These are phyloP conservation scores for Pyrocephalus nanus DNA, from an alignment of 2,797 vertebrate genomes.

Conservation along the genomic window DNA sequence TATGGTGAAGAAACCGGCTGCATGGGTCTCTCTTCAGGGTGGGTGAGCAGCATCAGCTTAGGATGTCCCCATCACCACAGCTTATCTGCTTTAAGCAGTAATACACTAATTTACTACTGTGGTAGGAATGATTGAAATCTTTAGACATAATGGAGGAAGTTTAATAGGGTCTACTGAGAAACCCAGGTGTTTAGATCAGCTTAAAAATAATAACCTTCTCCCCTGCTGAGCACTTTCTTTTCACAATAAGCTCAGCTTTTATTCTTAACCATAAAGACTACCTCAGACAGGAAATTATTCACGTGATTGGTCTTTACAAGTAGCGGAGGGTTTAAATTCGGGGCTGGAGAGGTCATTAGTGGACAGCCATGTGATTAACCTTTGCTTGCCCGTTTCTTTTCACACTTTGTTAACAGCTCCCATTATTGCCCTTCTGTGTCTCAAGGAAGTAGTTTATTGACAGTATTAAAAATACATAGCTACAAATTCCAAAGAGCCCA, in stretches of 20 bases:
- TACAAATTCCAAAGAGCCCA: slow-evolving; percentile 72
- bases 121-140: slow-evolving; percentile 81
- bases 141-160: slow-evolving; percentile 82
- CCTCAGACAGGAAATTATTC: slow-evolving; percentile 90
- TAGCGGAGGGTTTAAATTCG: slow-evolving; percentile 79
- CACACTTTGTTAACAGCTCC: slow-evolving; percentile 85
- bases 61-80: slow-evolving; percentile 46
- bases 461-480: slow-evolving; percentile 82
- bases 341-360: slow-evolving; percentile 85
- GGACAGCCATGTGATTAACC: slow-evolving; percentile 86
- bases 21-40: slow-evolving; percentile 47
- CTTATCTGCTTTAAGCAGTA: slow-evolving; percentile 70
- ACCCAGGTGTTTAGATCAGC: slow-evolving; percentile 89
- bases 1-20: neutral
- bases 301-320: slow-evolving; percentile 89
- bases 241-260: slow-evolving; percentile 84
- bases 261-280: slow-evolving; percentile 85
- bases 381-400: slow-evolving; percentile 85
- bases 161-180: slow-evolving; percentile 83
- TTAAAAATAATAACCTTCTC: slow-evolving; percentile 87
- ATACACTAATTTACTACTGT: slow-evolving; percentile 75
- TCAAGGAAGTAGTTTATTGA: slow-evolving; percentile 82
- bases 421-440: slow-evolving; percentile 81
- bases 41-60: slow-evolving; percentile 64
- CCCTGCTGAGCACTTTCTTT: slow-evolving; percentile 82